Evolutionary conservation across 2,888 invertebrate species (phyloP), one percentile per base, ranked within the genome.

Genomic region (Chrysolina americana): DNA sequence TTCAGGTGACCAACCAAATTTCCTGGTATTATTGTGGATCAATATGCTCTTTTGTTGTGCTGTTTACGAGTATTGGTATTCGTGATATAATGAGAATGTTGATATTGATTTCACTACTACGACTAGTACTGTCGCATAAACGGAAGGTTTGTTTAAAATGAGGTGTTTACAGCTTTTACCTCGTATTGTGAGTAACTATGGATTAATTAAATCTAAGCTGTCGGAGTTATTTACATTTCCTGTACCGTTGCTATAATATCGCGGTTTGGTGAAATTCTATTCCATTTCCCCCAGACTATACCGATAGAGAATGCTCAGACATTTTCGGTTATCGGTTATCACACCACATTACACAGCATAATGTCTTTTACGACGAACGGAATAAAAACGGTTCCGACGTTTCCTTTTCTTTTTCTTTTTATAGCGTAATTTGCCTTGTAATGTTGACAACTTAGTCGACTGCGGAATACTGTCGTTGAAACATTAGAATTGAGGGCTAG

Each of bases 381-480:
- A 75, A 72, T 11, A 75, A 75, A 72, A 71, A 59, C 62, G 72
- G 70, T 75, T 72, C 75, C 72, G 72, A 70, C 59, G 71, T 59
- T 59, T 36, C 59, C 28, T 59, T 28, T 50, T 50, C 50, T 75
- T 56, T 75, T 69, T 75, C 75, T 75, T 75, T 74, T 75, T 75
- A 72, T 71, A 69, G 75, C 53, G 72, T 72, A 71, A 70, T 75
- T 75, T 72, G 69, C 65, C 70, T 66, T 65, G 69, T 53, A 65
- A 72, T 75, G 75, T 72, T 71, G 75, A 68, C 72, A 72, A 75
- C 50, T 72, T 65, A 70, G 48, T 75, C 53, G 71, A 66, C 56
- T 70, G 56, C 70, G 65, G 63, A 75, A 69, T 66, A 70, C 62
- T 74, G 65, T 71, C 75, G 75, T 72, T 75, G 69, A 75, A 72